phyloP scores from a whole-genome alignment of 2,797 vertebrate species.

The Catharus ustulatus region DNA sequence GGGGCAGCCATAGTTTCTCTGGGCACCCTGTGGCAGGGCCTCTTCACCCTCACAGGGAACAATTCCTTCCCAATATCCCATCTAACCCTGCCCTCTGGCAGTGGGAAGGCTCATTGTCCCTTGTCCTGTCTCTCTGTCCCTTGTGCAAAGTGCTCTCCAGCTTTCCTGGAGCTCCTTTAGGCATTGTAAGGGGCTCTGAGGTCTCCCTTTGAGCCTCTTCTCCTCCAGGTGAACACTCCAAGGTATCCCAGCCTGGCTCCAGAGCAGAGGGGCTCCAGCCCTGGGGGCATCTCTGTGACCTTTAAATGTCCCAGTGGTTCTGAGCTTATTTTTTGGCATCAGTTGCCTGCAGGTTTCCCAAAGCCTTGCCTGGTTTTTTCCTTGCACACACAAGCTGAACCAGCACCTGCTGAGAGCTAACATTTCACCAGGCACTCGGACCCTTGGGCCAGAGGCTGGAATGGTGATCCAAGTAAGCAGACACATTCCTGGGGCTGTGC shows the following conservation, averaged over 20 bases:
- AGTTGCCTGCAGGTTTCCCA: not conserved
- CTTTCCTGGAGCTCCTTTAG: not conserved
- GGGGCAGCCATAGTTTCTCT: not conserved
- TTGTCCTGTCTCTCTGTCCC: not conserved
- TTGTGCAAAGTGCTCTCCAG: not conserved
- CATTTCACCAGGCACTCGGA: not conserved
- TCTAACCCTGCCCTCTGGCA: not conserved
- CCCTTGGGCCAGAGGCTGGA: not conserved
- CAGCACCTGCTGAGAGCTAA: not conserved
- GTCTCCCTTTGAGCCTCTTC: not conserved
- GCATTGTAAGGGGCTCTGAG: not conserved
- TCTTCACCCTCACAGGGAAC: fast-evolving
- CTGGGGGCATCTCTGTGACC: fast-evolving
- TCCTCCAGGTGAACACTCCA: fast-evolving
- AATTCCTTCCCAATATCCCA: not conserved
- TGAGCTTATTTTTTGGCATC: not conserved
- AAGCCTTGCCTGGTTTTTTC: not conserved
- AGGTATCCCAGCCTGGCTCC: not conserved
- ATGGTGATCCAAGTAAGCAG: not conserved
- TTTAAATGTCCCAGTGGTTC: not conserved
- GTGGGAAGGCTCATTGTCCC: not conserved
- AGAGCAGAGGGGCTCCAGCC: not conserved
- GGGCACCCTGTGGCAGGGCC: not conserved
- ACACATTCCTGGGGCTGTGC: not conserved
- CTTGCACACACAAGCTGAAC: not conserved